Percentiles rank a stretch among this genome's conserved stretches.
These are phyloP conservation scores for Flexamia atlantica DNA, from an alignment of 2,888 invertebrate genomes.

Conservation along the genomic window DNA sequence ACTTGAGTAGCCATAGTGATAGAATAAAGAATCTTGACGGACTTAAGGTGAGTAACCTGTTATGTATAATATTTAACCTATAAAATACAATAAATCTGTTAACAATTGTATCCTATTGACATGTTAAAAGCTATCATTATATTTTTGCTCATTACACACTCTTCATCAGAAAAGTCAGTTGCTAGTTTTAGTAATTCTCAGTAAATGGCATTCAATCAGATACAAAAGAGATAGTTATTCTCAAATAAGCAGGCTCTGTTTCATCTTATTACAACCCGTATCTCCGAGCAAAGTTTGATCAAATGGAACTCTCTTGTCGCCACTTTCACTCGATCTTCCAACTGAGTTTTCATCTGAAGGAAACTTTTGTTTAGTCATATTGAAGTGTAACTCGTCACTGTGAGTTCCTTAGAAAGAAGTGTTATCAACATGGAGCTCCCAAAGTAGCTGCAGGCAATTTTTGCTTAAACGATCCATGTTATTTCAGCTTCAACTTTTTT, in stretches of 20 bases:
- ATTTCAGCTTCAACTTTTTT: too few relatives aligned
- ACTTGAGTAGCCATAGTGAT: too few relatives aligned
- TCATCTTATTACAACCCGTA: slow-evolving; percentile 24
- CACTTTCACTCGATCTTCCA: neutral
- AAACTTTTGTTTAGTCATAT: slow-evolving; percentile 15
- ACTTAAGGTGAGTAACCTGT: too few relatives aligned
- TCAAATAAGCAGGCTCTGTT: neutral
- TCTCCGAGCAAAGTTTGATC: slow-evolving; percentile 13
- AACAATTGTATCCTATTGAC: too few relatives aligned
- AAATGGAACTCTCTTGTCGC: slow-evolving; percentile 14
- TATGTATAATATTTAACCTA: too few relatives aligned
- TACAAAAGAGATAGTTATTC: neutral
- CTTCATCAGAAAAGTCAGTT: too few relatives aligned
- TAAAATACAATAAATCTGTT: too few relatives aligned
- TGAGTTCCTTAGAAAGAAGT: neutral
- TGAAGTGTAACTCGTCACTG: neutral
- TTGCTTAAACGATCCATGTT: too few relatives aligned
- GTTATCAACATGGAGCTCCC: neutral
- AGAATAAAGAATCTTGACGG: too few relatives aligned
- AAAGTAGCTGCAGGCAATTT: neutral
- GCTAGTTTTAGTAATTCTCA: too few relatives aligned
- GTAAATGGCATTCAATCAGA: neutral
- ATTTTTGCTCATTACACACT: too few relatives aligned
- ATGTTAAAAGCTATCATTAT: neutral
- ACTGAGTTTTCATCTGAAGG: neutral